These are phyloP conservation scores for Fabriciana adippe DNA, from an alignment of 2,888 invertebrate genomes.

Conservation along the genomic window DNA sequence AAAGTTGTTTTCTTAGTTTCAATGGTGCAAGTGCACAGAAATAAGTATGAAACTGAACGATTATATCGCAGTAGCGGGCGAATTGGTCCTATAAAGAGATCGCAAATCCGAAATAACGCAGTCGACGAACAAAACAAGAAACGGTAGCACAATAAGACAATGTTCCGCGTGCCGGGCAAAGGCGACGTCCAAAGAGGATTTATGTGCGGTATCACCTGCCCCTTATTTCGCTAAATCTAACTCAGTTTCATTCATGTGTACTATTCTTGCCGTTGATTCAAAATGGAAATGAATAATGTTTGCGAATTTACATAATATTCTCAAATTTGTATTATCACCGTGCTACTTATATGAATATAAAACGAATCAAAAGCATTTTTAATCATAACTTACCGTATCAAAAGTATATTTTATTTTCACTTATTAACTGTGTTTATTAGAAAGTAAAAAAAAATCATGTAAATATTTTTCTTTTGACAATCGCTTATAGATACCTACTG, in stretches of 20 bases:
- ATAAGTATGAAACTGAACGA: slow-evolving; percentile 27
- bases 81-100: slow-evolving; percentile 55
- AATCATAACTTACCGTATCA: too few relatives aligned
- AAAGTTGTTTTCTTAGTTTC: background rate
- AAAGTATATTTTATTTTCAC: too few relatives aligned
- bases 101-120: slow-evolving; percentile 71
- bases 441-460: too few relatives aligned
- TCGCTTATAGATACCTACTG: too few relatives aligned
- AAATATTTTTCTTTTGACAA: too few relatives aligned
- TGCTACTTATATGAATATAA: too few relatives aligned
- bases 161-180: slow-evolving; percentile 73
- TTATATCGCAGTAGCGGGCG: slow-evolving; percentile 37
- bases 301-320: slow-evolving; percentile 2
- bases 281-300: slow-evolving; percentile 33
- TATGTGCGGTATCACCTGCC: slow-evolving; percentile 68
- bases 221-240: slow-evolving; percentile 45
- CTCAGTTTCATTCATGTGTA: slow-evolving; percentile 44
- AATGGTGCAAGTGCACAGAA: slow-evolving; percentile 12
- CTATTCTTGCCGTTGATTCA: slow-evolving; percentile 28
- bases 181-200: slow-evolving; percentile 64
- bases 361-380: too few relatives aligned
- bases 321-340: too few relatives aligned
- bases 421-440: too few relatives aligned
- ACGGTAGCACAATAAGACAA: slow-evolving; percentile 71
- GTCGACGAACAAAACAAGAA: slow-evolving; percentile 66